These are phyloP conservation scores for Ephialtes manifestator DNA, from an alignment of 2,888 invertebrate species.

Conservation along the genomic window DNA sequence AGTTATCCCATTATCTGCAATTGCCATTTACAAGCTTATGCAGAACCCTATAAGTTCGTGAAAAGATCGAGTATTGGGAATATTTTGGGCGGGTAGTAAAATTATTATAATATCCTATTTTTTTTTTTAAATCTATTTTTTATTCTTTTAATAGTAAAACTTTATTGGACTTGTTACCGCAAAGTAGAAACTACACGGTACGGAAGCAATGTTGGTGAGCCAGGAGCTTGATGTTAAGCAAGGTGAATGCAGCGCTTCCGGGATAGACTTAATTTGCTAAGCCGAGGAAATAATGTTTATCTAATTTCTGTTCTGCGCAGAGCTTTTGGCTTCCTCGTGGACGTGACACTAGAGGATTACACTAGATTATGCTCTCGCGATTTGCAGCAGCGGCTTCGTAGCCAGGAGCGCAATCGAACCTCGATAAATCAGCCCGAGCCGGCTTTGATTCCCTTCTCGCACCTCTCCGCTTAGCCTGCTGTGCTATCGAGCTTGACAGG, in stretches of 20 bases:
- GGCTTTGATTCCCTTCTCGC: slow-evolving; percentile 40
- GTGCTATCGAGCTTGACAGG: slow-evolving; percentile 40
- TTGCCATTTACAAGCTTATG: too few species aligned
- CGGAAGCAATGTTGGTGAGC: slow-evolving; percentile 74
- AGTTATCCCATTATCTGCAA: too few species aligned
- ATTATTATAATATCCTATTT: too few species aligned
- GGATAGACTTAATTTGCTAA: slow-evolving; percentile 62
- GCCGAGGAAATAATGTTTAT: slow-evolving; percentile 20
- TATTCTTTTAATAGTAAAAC: background rate
- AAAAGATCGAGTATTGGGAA: too few species aligned
- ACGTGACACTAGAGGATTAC: slow-evolving; percentile 39
- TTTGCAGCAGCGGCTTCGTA: slow-evolving; percentile 31
- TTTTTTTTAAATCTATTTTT: background rate
- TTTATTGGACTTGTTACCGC: background rate
- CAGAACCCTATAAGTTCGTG: too few species aligned
- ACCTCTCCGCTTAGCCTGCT: background rate
- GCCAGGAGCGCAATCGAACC: slow-evolving; percentile 40
- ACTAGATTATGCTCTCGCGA: slow-evolving; percentile 43
- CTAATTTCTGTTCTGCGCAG: slow-evolving; percentile 23
- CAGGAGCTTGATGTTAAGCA: slow-evolving; percentile 76
- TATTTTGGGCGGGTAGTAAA: too few species aligned
- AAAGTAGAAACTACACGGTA: slow-evolving; percentile 69
- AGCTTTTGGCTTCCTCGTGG: slow-evolving; percentile 4
- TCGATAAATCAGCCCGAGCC: slow-evolving; percentile 52
- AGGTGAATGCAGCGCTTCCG: slow-evolving; percentile 72